Percentiles rank a stretch among this genome's conserved stretches.
These are phyloP conservation scores for Pandemis cinnamomeana DNA, from an alignment of 2,888 invertebrate species.

Conservation along the genomic window DNA sequence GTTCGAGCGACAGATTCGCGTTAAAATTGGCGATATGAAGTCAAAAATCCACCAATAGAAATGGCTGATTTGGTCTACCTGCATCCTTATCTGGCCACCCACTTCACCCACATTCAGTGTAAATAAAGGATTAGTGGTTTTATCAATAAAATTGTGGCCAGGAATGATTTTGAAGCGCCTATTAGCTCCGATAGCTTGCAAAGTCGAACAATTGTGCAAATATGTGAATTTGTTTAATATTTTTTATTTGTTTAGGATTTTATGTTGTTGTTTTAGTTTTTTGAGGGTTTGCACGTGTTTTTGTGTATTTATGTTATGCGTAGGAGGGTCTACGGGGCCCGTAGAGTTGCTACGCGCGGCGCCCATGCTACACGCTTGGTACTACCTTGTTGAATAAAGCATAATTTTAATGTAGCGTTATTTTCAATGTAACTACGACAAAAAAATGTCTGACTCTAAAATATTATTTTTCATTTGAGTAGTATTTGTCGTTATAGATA, in stretches of 20 bases:
- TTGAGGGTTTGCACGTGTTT: constrained; percentile 58
- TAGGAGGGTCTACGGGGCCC: constrained; percentile 52
- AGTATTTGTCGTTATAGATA: not conserved
- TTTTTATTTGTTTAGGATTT: constrained; percentile 56
- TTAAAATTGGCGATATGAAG: constrained; percentile 51
- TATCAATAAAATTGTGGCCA: constrained; percentile 76
- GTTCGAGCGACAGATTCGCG: constrained; percentile 24
- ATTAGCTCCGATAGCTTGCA: constrained; percentile 58
- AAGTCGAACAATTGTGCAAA: constrained; percentile 77
- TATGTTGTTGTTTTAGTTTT: constrained; percentile 56
- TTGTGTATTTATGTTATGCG: constrained; percentile 43
- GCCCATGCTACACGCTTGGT: not conserved
- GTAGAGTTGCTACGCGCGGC: constrained; percentile 38
- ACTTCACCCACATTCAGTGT: constrained; percentile 76
- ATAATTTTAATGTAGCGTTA: not conserved
- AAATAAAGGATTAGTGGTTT: constrained; percentile 77
- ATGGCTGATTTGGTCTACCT: constrained; percentile 64
- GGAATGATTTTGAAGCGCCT: constrained; percentile 68
- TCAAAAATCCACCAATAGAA: constrained; percentile 68
- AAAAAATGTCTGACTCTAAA: not conserved
- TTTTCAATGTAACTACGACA: not conserved
- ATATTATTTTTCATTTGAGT: not conserved
- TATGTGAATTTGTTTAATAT: constrained; percentile 51
- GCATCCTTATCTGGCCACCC: constrained; percentile 72
- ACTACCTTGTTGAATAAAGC: not conserved